Percentiles rank a stretch among this genome's conserved stretches.
These are phyloP conservation scores for Drosophila formosana DNA, from an alignment of 2,888 invertebrate genomes.

Conservation along the genomic window DNA sequence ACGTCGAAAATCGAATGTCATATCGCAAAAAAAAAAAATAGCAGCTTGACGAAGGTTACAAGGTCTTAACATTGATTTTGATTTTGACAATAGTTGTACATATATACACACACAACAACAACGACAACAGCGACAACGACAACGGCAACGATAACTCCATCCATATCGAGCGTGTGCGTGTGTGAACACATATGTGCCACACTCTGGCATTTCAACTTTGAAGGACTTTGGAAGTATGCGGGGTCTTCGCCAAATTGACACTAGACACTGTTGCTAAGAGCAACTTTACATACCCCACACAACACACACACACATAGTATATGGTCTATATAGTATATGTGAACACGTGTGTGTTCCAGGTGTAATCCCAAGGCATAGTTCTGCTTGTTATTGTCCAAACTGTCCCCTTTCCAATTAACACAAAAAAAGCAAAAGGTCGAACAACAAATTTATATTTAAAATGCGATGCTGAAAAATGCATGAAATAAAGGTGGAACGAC, in stretches of 20 bases:
- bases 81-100: constrained; percentile 50
- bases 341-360: not conserved
- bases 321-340: not conserved
- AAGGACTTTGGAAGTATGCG: constrained; percentile 45
- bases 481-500: not conserved
- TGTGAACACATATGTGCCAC: constrained; percentile 19
- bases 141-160: constrained; percentile 4
- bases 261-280: constrained; percentile 11
- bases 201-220: constrained; percentile 56
- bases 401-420: not conserved
- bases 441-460: not conserved
- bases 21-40: constrained; percentile 33
- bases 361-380: constrained; percentile 3
- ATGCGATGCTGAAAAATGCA: not conserved
- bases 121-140: too few relatives aligned
- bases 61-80: constrained; percentile 71
- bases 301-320: not conserved
- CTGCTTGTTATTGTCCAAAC: not conserved
- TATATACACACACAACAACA: not conserved
- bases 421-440: not conserved
- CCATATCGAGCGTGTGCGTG: constrained; percentile 6
- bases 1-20: constrained; percentile 53
- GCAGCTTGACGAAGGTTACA: constrained; percentile 51
- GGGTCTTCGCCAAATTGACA: constrained; percentile 23
- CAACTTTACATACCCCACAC: constrained; percentile 17